phyloP scores from a whole-genome alignment of 2,113 vertebrate species.

The Phainopepla nitens region DNA sequence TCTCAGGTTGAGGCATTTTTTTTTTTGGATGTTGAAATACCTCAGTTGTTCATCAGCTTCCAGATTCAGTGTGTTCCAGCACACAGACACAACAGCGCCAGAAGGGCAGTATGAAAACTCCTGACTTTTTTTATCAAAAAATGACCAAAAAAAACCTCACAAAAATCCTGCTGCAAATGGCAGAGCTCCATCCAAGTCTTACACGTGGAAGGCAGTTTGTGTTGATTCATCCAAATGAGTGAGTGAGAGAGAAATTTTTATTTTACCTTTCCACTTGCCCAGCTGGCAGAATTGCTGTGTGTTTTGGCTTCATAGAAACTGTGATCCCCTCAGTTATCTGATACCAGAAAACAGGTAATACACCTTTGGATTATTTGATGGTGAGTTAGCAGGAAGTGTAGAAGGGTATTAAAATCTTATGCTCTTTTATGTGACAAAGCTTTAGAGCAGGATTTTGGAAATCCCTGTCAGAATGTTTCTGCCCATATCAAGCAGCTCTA shows the following conservation, averaged over 20 bases:
- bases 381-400: neutral
- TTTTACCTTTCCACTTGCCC: neutral
- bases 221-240: neutral
- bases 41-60: neutral
- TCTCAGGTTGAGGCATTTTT: neutral
- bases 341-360: neutral
- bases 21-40: neutral
- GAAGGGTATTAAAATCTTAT: neutral
- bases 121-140: neutral
- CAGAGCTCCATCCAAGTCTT: neutral
- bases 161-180: neutral
- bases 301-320: neutral
- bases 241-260: neutral
- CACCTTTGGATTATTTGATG: neutral
- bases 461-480: neutral
- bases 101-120: neutral
- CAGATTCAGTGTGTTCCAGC: neutral
- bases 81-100: neutral
- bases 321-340: neutral
- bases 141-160: accelerated
- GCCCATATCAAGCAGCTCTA: neutral
- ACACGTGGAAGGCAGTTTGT: neutral
- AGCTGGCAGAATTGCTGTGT: neutral
- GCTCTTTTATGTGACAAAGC: neutral
- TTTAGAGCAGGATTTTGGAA: neutral